Conservation (phyloP, 2,888 invertebrate species). For the Drosophila phalerata region DNA sequence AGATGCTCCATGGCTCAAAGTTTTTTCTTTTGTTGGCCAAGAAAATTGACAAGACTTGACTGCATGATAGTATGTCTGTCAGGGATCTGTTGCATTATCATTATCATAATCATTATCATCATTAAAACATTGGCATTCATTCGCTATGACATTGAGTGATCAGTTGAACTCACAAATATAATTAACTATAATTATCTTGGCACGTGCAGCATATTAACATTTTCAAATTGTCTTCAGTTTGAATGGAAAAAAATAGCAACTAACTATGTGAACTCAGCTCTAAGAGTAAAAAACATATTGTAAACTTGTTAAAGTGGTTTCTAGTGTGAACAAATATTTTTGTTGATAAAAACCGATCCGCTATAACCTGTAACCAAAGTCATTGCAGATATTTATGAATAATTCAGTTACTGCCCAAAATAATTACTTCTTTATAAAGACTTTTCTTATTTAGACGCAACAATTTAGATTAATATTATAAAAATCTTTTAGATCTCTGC, state of each 20-base stretch:
- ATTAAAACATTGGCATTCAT: conserved; percentile 1
- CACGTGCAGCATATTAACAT: conserved; percentile 34
- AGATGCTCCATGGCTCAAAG: conserved; percentile 1
- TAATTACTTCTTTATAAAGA: not conserved
- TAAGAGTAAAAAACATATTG: not conserved
- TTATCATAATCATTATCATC: conserved; percentile 8
- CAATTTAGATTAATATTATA: not conserved
- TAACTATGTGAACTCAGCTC: not conserved
- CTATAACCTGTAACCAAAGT: not conserved
- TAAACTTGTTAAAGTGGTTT: not conserved
- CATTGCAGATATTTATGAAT: not conserved
- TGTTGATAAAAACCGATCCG: not conserved
- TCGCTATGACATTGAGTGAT: conserved; percentile 34
- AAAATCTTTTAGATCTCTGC: no score
- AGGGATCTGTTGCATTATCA: conserved; percentile 10
- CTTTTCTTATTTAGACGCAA: no score
- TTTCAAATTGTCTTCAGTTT: not conserved
- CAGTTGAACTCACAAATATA: conserved; percentile 7
- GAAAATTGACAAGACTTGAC: conserved; percentile 1
- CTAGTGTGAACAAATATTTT: not conserved
- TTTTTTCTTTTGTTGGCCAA: not conserved
- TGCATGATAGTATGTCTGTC: conserved; percentile 9
- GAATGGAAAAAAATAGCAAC: not conserved
- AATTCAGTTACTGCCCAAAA: not conserved
- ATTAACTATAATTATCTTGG: conserved; percentile 13